Evolutionary conservation across 2,797 vertebrate species (phyloP).

Genomic region (Alca torda): DNA sequence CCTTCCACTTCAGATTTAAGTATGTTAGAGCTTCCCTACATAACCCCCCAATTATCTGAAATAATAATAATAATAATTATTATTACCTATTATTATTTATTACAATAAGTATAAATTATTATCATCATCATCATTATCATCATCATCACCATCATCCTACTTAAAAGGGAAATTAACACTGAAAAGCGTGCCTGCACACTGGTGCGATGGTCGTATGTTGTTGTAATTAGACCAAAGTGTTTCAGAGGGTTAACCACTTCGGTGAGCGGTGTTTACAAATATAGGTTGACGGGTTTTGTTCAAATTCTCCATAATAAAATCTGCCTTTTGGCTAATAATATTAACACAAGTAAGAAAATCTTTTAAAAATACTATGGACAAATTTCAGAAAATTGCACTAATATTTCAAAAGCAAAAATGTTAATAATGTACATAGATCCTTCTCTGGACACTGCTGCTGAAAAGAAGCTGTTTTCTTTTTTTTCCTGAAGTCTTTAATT

Average conservation of each 20-base stretch:
- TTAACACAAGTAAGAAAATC: neutral
- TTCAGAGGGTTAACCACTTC: neutral
- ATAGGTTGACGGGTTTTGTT: neutral
- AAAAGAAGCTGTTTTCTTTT: neutral
- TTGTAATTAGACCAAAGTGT: neutral
- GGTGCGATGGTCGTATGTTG: neutral
- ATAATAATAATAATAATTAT: neutral
- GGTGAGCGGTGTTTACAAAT: neutral
- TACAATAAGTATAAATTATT: neutral
- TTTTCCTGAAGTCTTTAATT: neutral
- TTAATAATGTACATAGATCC: neutral
- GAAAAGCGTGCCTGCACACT: neutral
- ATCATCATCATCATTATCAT: neutral
- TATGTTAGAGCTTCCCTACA: neutral
- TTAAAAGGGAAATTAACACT: neutral
- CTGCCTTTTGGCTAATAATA: neutral
- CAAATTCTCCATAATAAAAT: neutral
- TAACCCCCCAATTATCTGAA: neutral
- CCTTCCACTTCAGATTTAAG: neutral
- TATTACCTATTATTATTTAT: too few relatives aligned
- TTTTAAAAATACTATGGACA: neutral
- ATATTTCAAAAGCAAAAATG: neutral
- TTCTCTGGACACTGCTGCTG: neutral
- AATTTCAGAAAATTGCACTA: neutral
- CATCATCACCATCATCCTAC: neutral